phyloP scores from a whole-genome alignment of 2,113 vertebrate species.

The Brachionichthys hirsutus region DNA sequence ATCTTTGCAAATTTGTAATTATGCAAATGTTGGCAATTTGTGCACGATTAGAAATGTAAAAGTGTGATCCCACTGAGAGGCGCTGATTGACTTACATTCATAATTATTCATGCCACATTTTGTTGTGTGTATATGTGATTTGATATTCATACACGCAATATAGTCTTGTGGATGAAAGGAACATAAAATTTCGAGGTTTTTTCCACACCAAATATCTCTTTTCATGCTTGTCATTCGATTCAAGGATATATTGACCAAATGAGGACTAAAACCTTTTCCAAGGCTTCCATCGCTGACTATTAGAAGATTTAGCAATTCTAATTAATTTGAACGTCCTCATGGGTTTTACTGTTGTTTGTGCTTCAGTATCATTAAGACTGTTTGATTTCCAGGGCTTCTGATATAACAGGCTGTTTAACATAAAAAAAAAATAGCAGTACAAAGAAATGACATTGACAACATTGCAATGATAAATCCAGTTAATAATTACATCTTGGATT shows the following conservation, averaged over 20 bases:
- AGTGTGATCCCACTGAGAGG: constrained; percentile 2
- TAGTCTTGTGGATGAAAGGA: not conserved
- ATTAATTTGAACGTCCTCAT: not conserved
- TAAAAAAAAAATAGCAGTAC: no score
- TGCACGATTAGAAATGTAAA: constrained; percentile 18
- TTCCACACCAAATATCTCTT: not conserved
- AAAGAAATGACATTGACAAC: no score
- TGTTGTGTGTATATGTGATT: not conserved
- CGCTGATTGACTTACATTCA: constrained; percentile 16
- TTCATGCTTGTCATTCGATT: constrained; percentile 2
- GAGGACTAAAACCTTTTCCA: not conserved
- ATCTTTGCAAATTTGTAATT: constrained; percentile 17
- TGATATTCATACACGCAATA: not conserved
- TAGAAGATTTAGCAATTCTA: not conserved
- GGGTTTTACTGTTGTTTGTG: no score
- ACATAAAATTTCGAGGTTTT: not conserved
- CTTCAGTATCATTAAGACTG: no score
- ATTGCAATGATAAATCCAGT: no score
- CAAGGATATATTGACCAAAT: not conserved
- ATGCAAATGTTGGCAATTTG: constrained; percentile 5
- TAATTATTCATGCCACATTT: constrained; percentile 6
- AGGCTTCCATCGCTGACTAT: not conserved
- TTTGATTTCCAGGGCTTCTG: no score
- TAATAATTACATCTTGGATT: not conserved
- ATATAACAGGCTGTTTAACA: no score